Percentiles rank a stretch among this genome's conserved stretches.
Evolutionary conservation across 1,140 invertebrate genomes (phyloP).

Genomic region (Colletes latitarsis): DNA sequence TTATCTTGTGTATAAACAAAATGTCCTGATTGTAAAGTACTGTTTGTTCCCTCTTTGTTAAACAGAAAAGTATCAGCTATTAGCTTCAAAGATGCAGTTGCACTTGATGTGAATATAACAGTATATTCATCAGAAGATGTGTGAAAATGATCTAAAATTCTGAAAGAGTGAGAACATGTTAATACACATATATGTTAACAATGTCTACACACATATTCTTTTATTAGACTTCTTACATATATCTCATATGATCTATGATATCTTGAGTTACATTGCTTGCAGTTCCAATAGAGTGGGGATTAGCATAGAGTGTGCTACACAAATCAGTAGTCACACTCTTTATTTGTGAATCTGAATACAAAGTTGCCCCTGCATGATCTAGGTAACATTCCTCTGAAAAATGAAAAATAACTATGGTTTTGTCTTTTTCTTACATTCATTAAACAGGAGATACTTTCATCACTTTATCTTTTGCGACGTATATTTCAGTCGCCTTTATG

Average conservation of each 20-base stretch:
- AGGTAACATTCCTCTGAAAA: slow-evolving; percentile 89
- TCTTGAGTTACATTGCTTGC: slow-evolving; percentile 89
- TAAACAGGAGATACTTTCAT: neutral
- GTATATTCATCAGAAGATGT: slow-evolving; percentile 90
- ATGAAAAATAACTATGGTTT: neutral
- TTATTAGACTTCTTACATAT: slow-evolving; percentile 82
- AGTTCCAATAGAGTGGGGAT: slow-evolving; percentile 90
- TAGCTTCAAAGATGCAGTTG: slow-evolving; percentile 91
- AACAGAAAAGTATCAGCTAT: slow-evolving; percentile 92
- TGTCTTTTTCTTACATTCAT: neutral
- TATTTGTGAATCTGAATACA: slow-evolving; percentile 91
- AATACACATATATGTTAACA: neutral
- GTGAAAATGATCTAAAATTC: slow-evolving; percentile 92
- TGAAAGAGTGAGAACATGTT: slow-evolving; percentile 73
- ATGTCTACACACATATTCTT: neutral
- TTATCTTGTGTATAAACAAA: slow-evolving; percentile 95
- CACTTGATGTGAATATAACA: slow-evolving; percentile 95
- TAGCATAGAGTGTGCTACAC: slow-evolving; percentile 88
- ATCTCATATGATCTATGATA: slow-evolving; percentile 90
- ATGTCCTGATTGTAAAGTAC: slow-evolving; percentile 78
- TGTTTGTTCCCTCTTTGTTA: slow-evolving; percentile 63
- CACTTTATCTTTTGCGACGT: too few relatives aligned
- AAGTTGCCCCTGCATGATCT: slow-evolving; percentile 94
- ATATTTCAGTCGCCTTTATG: neutral
- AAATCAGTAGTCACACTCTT: slow-evolving; percentile 85